Percentiles rank a stretch among this genome's conserved stretches.
phyloP scores from a whole-genome alignment of 1,140 invertebrate genomes.

The Drosophila nikananu region DNA sequence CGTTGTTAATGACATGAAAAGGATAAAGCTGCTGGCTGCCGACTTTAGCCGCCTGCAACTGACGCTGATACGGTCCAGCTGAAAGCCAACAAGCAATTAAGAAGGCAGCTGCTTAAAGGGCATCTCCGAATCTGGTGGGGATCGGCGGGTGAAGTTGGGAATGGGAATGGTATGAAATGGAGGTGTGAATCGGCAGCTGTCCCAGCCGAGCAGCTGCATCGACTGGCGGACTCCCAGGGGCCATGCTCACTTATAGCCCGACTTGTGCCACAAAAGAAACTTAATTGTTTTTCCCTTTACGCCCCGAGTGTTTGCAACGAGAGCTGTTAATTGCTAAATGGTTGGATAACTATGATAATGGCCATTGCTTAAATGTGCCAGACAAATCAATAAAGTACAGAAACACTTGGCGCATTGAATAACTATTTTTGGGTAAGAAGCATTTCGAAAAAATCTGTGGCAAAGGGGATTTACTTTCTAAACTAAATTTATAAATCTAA shows the following conservation, averaged over 20 bases:
- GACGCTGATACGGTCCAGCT: slow-evolving; percentile 45
- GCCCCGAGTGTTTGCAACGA: slow-evolving; percentile 18
- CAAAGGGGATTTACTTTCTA: not conserved
- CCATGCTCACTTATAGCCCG: slow-evolving; percentile 7
- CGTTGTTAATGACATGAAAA: slow-evolving; percentile 52
- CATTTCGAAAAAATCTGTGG: not conserved
- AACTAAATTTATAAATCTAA: too few species aligned
- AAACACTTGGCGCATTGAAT: not conserved
- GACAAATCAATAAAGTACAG: slow-evolving; percentile 21
- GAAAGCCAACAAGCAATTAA: slow-evolving; percentile 59
- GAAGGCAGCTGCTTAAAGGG: slow-evolving; percentile 32
- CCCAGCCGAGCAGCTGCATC: slow-evolving; percentile 1
- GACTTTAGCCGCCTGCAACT: slow-evolving; percentile 36
- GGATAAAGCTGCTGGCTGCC: slow-evolving; percentile 31
- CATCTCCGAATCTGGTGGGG: slow-evolving; percentile 4
- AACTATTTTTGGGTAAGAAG: not conserved
- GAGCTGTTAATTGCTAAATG: slow-evolving; percentile 46
- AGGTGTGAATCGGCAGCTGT: slow-evolving; percentile 28
- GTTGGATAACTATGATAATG: slow-evolving; percentile 37
- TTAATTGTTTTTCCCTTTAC: slow-evolving; percentile 33
- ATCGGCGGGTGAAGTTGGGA: not conserved
- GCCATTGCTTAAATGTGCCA: slow-evolving; percentile 17
- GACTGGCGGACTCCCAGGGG: not conserved
- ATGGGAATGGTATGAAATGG: not conserved
- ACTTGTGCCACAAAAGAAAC: slow-evolving; percentile 42